phyloP scores from a whole-genome alignment of 2,113 vertebrate species.

The Eolophus roseicapilla region DNA sequence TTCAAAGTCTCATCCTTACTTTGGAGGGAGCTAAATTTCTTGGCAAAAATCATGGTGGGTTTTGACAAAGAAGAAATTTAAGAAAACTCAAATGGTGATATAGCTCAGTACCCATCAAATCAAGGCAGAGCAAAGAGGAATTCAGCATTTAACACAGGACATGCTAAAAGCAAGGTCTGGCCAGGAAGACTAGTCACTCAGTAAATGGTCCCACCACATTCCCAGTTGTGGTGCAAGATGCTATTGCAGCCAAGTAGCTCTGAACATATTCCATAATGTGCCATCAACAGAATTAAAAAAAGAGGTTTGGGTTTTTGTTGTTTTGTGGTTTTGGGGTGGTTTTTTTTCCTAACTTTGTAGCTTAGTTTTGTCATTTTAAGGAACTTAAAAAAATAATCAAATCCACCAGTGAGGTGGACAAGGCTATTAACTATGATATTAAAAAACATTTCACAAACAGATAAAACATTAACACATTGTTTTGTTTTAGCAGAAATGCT shows the following conservation, averaged over 20 bases:
- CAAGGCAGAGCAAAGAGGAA: not conserved
- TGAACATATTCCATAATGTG: not conserved
- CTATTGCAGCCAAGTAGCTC: not conserved
- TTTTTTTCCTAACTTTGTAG: not conserved
- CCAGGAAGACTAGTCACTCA: not conserved
- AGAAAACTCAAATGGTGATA: not conserved
- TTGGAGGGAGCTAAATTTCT: not conserved
- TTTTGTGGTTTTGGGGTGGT: not conserved
- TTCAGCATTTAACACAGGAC: not conserved
- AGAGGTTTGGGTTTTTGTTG: not conserved
- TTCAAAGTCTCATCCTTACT: not conserved
- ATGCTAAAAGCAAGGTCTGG: not conserved
- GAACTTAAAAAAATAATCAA: not conserved
- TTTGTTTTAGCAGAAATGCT: not conserved
- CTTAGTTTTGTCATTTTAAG: not conserved
- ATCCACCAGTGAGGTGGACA: not conserved
- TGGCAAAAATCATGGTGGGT: not conserved
- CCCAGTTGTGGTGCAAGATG: not conserved
- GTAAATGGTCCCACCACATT: not conserved
- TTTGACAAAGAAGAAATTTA: not conserved
- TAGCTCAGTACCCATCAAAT: not conserved
- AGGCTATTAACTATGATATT: not conserved
- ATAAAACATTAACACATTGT: not conserved
- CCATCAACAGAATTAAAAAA: not conserved
- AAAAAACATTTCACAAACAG: not conserved